Evolutionary conservation across 2,888 invertebrate genomes (phyloP).

Genomic region (Hypolimnas misippus): DNA sequence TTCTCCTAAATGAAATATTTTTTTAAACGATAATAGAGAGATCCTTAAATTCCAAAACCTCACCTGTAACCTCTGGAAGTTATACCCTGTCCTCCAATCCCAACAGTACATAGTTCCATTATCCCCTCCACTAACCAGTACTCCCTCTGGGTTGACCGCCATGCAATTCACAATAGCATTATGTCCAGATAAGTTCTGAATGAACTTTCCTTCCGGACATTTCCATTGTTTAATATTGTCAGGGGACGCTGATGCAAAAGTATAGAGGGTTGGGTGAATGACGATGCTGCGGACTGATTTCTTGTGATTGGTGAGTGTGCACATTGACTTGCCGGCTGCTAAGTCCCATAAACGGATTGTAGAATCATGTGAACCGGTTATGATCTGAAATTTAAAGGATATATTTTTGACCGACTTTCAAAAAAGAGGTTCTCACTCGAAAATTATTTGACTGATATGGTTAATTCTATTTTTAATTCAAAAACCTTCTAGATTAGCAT

Average conservation of each 20-base stretch:
- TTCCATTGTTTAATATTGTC: constrained; percentile 99
- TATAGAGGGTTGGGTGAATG: constrained; percentile 91
- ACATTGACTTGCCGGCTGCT: constrained; percentile 96
- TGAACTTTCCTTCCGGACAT: constrained; percentile 98
- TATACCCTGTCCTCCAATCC: constrained; percentile 99
- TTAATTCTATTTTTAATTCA: too few relatives aligned
- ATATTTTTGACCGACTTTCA: background rate
- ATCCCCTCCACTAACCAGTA: constrained; percentile 98
- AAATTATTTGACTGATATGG: background rate
- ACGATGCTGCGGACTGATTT: constrained; percentile 94
- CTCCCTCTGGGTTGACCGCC: constrained; percentile 97
- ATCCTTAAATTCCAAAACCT: too few relatives aligned
- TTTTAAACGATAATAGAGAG: too few relatives aligned
- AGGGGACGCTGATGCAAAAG: constrained; percentile 98
- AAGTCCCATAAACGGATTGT: constrained; percentile 99
- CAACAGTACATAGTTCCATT: constrained; percentile 98
- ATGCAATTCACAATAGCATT: constrained; percentile 99
- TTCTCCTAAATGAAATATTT: too few relatives aligned
- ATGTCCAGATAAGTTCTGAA: constrained; percentile 99
- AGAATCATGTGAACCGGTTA: constrained; percentile 97
- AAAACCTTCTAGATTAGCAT: too few relatives aligned
- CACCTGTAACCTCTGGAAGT: constrained; percentile 96
- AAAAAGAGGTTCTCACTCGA: background rate
- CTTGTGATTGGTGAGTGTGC: constrained; percentile 99
- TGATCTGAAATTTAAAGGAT: constrained; percentile 82